Conservation (phyloP, 2,888 invertebrate species). For the Chrysodeixis includens region DNA sequence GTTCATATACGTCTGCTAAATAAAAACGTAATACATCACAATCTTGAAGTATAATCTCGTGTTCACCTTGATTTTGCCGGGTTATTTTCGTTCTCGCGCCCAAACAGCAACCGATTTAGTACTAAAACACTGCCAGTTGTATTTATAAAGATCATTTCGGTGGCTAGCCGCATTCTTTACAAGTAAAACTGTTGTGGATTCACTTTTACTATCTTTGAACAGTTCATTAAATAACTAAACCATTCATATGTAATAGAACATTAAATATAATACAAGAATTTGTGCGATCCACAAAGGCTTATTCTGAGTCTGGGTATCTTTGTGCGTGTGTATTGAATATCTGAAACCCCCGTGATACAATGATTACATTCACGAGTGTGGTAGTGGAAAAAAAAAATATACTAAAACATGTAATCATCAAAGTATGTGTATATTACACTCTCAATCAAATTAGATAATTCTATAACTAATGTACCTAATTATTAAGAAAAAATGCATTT, state of each 20-base stretch:
- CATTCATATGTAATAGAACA: neutral
- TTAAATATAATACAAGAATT: no score
- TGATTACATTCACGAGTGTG: no score
- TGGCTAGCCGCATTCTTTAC: slow-evolving; percentile 25
- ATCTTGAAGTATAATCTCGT: slow-evolving; percentile 32
- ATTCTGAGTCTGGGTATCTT: no score
- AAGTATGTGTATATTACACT: no score
- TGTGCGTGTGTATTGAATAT: no score
- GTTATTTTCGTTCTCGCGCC: slow-evolving; percentile 61
- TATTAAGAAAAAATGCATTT: no score
- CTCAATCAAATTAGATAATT: no score
- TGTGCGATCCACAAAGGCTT: no score
- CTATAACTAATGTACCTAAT: no score
- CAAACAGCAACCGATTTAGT: slow-evolving; percentile 50
- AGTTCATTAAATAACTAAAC: neutral
- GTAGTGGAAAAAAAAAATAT: no score
- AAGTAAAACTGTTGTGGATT: slow-evolving; percentile 7
- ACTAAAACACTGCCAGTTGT: slow-evolving; percentile 46
- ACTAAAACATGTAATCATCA: no score
- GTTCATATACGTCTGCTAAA: slow-evolving; percentile 17
- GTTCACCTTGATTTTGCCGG: slow-evolving; percentile 63
- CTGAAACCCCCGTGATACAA: no score
- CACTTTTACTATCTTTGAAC: neutral
- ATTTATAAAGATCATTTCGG: slow-evolving; percentile 46
- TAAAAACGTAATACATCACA: slow-evolving; percentile 24